phyloP scores from a whole-genome alignment of 2,113 vertebrate species.

The Tiliqua scincoides region DNA sequence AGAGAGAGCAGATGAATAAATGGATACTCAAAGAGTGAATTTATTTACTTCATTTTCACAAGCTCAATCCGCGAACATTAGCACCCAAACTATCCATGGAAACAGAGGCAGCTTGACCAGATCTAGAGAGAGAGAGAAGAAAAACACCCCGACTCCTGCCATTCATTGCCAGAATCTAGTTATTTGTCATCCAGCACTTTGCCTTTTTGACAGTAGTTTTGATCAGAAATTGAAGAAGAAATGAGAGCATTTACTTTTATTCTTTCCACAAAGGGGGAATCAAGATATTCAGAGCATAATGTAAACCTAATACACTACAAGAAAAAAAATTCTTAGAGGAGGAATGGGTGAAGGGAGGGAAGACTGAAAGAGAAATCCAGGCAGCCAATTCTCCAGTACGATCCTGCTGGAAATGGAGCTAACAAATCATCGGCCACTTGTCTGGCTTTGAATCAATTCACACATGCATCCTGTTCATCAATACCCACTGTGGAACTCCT shows the following conservation, averaged over 20 bases:
- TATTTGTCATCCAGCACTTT: neutral
- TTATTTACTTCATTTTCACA: slow-evolving; percentile 44
- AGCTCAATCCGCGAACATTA: slow-evolving; percentile 44
- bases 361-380: neutral
- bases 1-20: slow-evolving; percentile 2
- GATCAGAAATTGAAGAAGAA: neutral
- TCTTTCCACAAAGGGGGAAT: neutral
- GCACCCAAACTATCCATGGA: slow-evolving; percentile 14
- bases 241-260: neutral
- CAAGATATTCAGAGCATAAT: neutral
- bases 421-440: neutral
- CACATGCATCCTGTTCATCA: neutral
- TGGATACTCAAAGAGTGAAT: slow-evolving; percentile 41
- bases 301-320: neutral
- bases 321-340: neutral
- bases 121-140: neutral
- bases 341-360: neutral
- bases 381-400: neutral
- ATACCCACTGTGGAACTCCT: neutral
- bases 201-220: neutral
- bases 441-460: neutral
- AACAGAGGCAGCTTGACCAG: neutral
- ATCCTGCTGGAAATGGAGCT: neutral
- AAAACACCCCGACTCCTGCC: neutral
- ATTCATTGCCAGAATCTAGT: neutral